A percentile compares a stretch with the other conserved stretches of the same genome.
These are phyloP conservation scores for Cottoperca gobio DNA, from an alignment of 2,797 vertebrate genomes.

Conservation along the genomic window DNA sequence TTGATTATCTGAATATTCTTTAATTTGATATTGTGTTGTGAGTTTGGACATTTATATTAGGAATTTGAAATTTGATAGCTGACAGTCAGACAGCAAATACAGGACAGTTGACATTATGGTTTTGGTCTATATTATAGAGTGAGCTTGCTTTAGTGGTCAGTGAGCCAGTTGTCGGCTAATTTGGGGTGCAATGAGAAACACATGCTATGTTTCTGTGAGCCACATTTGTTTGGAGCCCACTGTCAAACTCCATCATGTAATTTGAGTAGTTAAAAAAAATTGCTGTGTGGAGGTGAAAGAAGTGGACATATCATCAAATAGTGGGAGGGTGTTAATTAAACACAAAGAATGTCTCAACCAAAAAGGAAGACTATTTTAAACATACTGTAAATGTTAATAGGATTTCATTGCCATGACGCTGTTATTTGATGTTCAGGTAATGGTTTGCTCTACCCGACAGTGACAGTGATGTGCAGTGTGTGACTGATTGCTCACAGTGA, in stretches of 20 bases:
- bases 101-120: background rate
- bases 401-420: background rate
- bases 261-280: constrained; percentile 18
- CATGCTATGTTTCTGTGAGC: background rate
- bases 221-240: constrained; percentile 16
- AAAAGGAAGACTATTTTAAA: background rate
- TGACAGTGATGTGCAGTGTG: background rate
- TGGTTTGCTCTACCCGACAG: background rate
- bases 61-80: constrained; percentile 1
- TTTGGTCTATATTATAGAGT: background rate
- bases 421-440: background rate
- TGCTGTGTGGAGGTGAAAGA: constrained; percentile 4
- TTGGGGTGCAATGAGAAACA: constrained; percentile 7
- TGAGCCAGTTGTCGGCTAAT: constrained; percentile 19
- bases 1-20: background rate
- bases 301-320: constrained; percentile 16
- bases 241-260: constrained; percentile 44
- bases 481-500: background rate
- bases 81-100: background rate
- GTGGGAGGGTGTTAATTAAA: background rate
- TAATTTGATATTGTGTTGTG: background rate
- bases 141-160: constrained; percentile 10
- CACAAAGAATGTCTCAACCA: background rate
- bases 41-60: background rate
- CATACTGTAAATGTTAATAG: background rate